Base-by-base conservation (phyloP, 2,888 invertebrate genomes). In the Amblyteles armatorius region DNA sequence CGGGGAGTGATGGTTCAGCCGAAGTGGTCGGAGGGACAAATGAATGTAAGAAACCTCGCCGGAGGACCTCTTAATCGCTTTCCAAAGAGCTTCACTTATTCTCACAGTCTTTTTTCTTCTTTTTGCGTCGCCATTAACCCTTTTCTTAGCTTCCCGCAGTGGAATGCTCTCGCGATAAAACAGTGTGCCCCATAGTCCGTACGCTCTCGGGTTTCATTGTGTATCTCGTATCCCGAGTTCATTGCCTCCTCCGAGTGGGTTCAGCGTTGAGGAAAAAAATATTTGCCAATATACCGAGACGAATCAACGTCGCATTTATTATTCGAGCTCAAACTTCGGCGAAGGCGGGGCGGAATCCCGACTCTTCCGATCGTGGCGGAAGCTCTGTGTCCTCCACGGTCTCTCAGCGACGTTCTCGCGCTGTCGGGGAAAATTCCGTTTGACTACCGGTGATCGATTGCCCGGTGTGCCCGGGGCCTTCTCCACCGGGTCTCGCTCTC, bases 371-470 rank as follows among this genome's bases (percentile, higher is more conserved):
- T 84, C 55, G 78, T 22, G 74, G 74, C 26, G 50, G 48, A 71
- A 67, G 63, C 63, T 63, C 69, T 50, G 26, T 44, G 55, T 50
- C 71, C 60, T 57, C 63, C 81, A 50, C 69, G 7, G 40, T 40
- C 40, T 40, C 11, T 40, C 40, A 11, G 68, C 69, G 65, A 57
- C 79, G 82, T 77, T 19, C 81, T 82, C 78, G 52, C 48, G 71
- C 76, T 73, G 84, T 85, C 83, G 71, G 68, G 77, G 79, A 84
- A 83, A 85, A 88, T 89, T 86, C 79, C 84, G 85, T 87, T 88
- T 87, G 88, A 87, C 87, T 88, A 86, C 83, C 79, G 84, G 89
- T 90, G 91, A 92, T 92, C 90, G 92, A 92, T 92, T 91, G 89
- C 88, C 87, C 82, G 72, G 87, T 84, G 76, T 86, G 86, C 81